phyloP scores from a whole-genome alignment of 2,113 vertebrate genomes.

The Heliornis fulica region DNA sequence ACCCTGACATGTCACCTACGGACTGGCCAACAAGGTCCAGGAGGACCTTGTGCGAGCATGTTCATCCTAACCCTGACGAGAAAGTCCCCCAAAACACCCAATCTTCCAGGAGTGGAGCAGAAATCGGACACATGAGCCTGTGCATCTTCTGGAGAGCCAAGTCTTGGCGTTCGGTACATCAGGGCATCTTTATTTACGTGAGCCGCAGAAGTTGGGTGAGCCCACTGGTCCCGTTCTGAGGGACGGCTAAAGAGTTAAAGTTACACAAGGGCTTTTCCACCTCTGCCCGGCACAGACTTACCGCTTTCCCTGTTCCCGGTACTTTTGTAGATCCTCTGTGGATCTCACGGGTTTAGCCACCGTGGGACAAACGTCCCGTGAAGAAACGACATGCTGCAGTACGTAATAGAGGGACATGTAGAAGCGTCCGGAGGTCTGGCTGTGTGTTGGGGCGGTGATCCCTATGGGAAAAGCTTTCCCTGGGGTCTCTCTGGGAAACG shows the following conservation, averaged over 20 bases:
- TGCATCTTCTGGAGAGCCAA: not conserved
- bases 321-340: not conserved
- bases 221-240: not conserved
- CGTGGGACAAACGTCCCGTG: not conserved
- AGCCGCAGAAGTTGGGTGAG: not conserved
- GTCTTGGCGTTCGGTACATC: too few species aligned
- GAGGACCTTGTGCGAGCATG: not conserved
- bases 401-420: not conserved
- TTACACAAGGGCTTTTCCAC: not conserved
- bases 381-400: not conserved
- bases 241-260: not conserved
- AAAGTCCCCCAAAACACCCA: not conserved
- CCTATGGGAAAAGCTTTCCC: not conserved
- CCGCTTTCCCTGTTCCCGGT: not conserved
- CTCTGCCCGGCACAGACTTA: not conserved
- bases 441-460: not conserved
- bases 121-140: not conserved
- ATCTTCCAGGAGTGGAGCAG: not conserved
- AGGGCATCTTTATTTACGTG: not conserved
- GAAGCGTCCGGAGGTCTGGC: not conserved
- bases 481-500: too few species aligned
- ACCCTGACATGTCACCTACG: accelerated
- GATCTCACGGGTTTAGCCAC: not conserved
- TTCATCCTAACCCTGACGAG: not conserved
- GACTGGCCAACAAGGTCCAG: not conserved